A percentile compares a stretch with the other conserved stretches of the same genome.
These are phyloP conservation scores for Danio choprae DNA, from an alignment of 2,797 vertebrate genomes.

Conservation along the genomic window DNA sequence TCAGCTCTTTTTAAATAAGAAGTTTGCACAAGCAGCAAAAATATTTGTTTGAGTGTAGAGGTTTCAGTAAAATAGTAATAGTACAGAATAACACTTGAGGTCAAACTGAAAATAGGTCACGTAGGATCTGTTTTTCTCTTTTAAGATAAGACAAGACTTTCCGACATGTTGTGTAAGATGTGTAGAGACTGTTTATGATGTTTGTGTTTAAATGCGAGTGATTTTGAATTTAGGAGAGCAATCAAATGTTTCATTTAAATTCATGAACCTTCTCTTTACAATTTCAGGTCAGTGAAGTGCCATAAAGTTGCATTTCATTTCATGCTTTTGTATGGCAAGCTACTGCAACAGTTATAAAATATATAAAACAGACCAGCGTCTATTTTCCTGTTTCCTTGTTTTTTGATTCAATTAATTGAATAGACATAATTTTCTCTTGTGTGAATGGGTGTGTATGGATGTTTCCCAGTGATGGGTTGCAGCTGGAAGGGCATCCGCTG, in stretches of 20 bases:
- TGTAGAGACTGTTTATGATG: not conserved
- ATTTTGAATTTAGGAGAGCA: not conserved
- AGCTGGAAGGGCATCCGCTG: too few species aligned
- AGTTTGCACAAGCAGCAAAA: too few species aligned
- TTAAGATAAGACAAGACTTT: not conserved
- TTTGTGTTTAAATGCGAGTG: not conserved
- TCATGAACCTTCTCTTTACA: not conserved
- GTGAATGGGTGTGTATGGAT: too few species aligned
- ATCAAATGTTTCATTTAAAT: not conserved
- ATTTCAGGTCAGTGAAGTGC: not conserved
- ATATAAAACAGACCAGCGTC: too few species aligned
- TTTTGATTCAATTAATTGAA: too few species aligned
- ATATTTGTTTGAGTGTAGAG: too few species aligned
- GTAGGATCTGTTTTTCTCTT: not conserved
- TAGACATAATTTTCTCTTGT: too few species aligned
- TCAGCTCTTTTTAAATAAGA: too few species aligned
- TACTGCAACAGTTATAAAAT: too few species aligned
- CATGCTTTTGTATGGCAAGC: not conserved
- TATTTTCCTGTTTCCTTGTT: too few species aligned
- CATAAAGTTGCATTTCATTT: not conserved
- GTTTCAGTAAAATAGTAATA: not conserved
- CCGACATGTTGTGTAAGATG: not conserved
- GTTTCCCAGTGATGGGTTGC: too few species aligned
- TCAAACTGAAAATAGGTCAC: slow-evolving; percentile 28
- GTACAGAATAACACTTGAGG: slow-evolving; percentile 3